Percentiles rank a stretch among this genome's conserved stretches.
These are phyloP conservation scores for Lucinisca nassula DNA, from an alignment of 2,888 invertebrate species.

Conservation along the genomic window DNA sequence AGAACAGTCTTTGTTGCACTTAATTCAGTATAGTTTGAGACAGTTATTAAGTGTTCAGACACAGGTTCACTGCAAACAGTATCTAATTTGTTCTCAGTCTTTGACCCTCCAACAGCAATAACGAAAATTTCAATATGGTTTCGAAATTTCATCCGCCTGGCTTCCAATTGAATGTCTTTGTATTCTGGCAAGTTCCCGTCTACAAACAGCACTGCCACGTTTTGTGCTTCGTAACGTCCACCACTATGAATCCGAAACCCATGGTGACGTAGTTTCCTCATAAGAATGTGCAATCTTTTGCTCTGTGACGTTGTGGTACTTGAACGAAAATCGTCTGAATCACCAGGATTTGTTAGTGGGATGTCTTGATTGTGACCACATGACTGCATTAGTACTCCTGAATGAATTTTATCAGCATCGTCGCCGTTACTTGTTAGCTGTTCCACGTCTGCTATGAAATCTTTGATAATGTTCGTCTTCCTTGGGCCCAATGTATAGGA, in stretches of 20 bases:
- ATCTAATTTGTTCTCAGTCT: background rate
- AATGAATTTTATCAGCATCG: background rate
- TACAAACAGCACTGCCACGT: constrained; percentile 56
- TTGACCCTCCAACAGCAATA: constrained; percentile 20
- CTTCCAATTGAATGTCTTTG: constrained; percentile 18
- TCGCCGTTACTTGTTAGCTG: background rate
- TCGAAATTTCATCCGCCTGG: constrained; percentile 34
- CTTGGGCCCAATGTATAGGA: constrained; percentile 37
- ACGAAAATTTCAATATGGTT: constrained; percentile 21
- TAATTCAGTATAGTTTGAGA: background rate
- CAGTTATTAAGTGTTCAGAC: background rate
- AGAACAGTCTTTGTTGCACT: background rate
- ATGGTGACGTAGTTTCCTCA: constrained; percentile 19
- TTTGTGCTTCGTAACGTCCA: constrained; percentile 37
- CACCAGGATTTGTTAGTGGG: constrained; percentile 6
- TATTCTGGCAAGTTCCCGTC: constrained; percentile 34
- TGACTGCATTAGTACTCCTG: constrained; percentile 37
- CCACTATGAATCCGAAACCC: constrained; percentile 41
- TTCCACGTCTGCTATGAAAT: constrained; percentile 34
- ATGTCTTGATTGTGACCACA: constrained; percentile 17
- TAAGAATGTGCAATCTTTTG: constrained; percentile 15
- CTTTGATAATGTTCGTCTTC: constrained; percentile 16
- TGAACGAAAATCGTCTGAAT: background rate
- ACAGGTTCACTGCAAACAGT: constrained; percentile 9
- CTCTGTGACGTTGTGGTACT: background rate